Base-by-base conservation (phyloP, 2,888 invertebrate species). In the Callyntrura guangdongensis region DNA sequence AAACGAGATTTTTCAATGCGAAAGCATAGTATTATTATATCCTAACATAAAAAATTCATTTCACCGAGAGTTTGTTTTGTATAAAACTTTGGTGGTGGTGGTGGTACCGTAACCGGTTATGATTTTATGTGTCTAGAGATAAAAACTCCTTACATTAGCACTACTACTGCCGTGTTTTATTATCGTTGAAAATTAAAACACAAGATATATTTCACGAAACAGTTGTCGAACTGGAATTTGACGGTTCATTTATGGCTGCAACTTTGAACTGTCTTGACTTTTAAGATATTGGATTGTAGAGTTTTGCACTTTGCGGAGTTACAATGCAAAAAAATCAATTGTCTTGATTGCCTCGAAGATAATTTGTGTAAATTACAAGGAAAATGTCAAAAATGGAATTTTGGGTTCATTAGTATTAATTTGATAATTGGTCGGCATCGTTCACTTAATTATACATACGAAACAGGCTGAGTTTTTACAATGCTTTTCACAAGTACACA, bases 171-270 rank as follows among this genome's bases (percentile, higher is more conserved):
- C 47, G 47, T 86, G 17, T 64, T 86, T 86, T 45, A 49, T 20
- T 69, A 69, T 86, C 45, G 79, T 47, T 25, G 47, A 86, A 79
- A 64, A 81, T 81, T 22, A 59, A 81, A 81, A 9, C 79, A 45
- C 61, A 36, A 81, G 77, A 22, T 59, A 36, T 53, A 81, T 36
- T 81, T 81, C 59, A 81, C 47, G 56, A 81, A 81, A 72, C 89
- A 72, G 81, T 77, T 74, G 89, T 22, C 74, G 83, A 89, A 89
- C 89, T 89, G 83, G 89, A 89, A 89, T 83, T 89, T 89, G 83
- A 83, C 83, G 56, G 83, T 74, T 83, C 82, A 56, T 89, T 81
- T 81, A 81, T 56, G n/a, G 17, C 85, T n/a, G 11, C 45, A 36
- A 81, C 20, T 61, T 25, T 12, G 12, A 14, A 17, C 59, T 61